phyloP scores from a whole-genome alignment of 2,797 vertebrate genomes.

The Rhynchotus rufescens region DNA sequence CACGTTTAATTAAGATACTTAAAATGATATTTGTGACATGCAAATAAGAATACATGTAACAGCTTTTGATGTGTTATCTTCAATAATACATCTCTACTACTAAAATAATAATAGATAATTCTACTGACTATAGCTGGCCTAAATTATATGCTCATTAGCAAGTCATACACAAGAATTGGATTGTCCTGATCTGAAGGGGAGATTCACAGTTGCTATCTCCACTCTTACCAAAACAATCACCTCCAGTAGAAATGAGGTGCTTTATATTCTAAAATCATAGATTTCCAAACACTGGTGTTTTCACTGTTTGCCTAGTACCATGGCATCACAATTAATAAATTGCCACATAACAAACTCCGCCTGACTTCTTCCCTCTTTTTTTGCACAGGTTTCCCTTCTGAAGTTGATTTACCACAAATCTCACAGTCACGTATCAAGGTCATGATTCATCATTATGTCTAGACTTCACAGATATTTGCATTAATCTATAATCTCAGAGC shows the following conservation, averaged over 20 bases:
- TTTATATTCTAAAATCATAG: neutral
- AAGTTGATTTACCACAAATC: neutral
- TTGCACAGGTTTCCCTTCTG: fast-evolving
- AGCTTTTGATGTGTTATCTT: neutral
- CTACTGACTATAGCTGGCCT: neutral
- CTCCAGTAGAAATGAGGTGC: neutral
- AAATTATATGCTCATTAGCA: neutral
- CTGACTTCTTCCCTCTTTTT: fast-evolving
- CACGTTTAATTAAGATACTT: neutral
- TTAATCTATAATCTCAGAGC: neutral
- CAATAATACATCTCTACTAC: neutral
- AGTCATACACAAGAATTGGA: neutral
- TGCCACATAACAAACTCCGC: neutral
- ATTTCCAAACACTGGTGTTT: neutral
- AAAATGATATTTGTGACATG: neutral
- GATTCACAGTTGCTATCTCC: neutral
- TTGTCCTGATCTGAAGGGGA: neutral
- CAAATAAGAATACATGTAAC: neutral
- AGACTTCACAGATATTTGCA: neutral
- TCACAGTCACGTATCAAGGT: neutral
- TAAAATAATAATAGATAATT: neutral
- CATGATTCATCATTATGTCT: neutral
- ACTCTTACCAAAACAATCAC: neutral
- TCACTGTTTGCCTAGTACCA: neutral
- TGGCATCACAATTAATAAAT: neutral